Percentiles rank a stretch among this genome's conserved stretches.
Conservation (phyloP, 92 coral and sea anemone genomes). For the Phymanthus crucifer region DNA sequence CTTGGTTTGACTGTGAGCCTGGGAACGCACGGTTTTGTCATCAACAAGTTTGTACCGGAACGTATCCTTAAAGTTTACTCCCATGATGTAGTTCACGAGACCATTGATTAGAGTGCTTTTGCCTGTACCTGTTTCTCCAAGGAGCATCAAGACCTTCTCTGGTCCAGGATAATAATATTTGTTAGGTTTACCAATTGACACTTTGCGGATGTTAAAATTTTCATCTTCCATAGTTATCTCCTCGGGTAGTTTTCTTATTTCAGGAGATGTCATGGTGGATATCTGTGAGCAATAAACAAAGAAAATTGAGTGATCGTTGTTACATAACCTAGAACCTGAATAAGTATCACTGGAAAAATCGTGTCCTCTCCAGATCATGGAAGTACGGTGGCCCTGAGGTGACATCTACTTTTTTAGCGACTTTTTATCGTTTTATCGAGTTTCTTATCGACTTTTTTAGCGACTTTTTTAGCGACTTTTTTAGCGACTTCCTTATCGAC, state of each 20-base stretch:
- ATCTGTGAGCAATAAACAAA: not conserved
- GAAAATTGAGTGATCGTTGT: too few relatives aligned
- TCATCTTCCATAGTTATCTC: not conserved
- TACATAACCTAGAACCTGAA: too few relatives aligned
- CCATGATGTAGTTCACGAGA: conserved; percentile 37
- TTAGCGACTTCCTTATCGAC: too few relatives aligned
- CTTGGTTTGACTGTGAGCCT: conserved; percentile 43
- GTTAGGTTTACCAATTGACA: not conserved
- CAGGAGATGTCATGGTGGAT: conserved; percentile 4
- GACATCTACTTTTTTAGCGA: too few relatives aligned
- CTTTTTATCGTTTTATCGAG: too few relatives aligned
- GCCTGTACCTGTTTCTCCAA: too few relatives aligned
- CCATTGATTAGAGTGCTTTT: conserved; percentile 51
- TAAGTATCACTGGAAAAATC: too few relatives aligned
- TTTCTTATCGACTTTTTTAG: too few relatives aligned
- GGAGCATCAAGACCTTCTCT: conserved; percentile 22
- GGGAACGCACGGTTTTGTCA: not conserved
- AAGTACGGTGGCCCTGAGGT: too few relatives aligned
- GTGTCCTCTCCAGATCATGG: too few relatives aligned
- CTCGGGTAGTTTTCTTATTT: not conserved
- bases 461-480: too few relatives aligned
- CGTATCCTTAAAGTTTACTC: conserved; percentile 24
- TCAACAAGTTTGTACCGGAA: conserved; percentile 37
- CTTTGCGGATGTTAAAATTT: not conserved
- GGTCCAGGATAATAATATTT: not conserved